Evolutionary conservation across 2,113 vertebrate genomes (phyloP).

Genomic region (Proterorhinus semilunaris): DNA sequence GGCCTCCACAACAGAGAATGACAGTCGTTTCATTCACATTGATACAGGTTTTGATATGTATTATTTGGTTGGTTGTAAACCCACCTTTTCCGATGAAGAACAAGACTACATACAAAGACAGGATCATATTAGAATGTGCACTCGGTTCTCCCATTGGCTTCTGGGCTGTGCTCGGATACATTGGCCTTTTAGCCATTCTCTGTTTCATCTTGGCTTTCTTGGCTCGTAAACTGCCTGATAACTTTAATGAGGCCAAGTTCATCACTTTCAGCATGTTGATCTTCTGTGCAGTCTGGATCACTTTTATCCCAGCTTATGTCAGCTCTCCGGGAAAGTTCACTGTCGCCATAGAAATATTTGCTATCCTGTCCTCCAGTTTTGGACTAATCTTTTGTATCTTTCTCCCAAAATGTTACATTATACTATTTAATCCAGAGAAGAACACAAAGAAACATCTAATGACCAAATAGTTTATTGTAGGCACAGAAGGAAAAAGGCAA

Average conservation of each 20-base stretch:
- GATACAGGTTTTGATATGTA: constrained; percentile 66
- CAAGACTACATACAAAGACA: constrained; percentile 58
- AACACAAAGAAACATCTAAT: constrained; percentile 60
- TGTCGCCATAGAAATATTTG: constrained; percentile 73
- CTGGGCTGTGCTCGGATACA: constrained; percentile 69
- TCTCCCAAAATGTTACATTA: constrained; percentile 60
- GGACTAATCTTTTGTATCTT: constrained; percentile 56
- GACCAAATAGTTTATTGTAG: constrained; percentile 30
- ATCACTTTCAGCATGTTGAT: constrained; percentile 9
- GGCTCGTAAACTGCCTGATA: constrained; percentile 26
- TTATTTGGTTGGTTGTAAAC: constrained; percentile 59
- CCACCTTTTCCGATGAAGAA: constrained; percentile 71
- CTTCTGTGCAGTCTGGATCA: constrained; percentile 8
- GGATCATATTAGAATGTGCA: constrained; percentile 68
- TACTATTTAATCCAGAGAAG: constrained; percentile 48
- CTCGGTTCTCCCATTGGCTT: constrained; percentile 67
- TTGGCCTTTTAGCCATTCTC: constrained; percentile 61
- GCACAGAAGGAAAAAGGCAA: neutral
- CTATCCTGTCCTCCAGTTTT: constrained; percentile 63
- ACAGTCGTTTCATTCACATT: constrained; percentile 63
- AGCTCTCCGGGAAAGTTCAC: constrained; percentile 73
- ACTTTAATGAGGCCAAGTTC: constrained; percentile 8
- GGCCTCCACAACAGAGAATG: constrained; percentile 63
- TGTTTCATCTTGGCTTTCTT: constrained; percentile 27
- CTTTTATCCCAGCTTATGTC: constrained; percentile 51